Percentiles rank a stretch among this genome's conserved stretches.
Conservation (phyloP, 2,888 invertebrate genomes). For the Oligia latruncula region DNA sequence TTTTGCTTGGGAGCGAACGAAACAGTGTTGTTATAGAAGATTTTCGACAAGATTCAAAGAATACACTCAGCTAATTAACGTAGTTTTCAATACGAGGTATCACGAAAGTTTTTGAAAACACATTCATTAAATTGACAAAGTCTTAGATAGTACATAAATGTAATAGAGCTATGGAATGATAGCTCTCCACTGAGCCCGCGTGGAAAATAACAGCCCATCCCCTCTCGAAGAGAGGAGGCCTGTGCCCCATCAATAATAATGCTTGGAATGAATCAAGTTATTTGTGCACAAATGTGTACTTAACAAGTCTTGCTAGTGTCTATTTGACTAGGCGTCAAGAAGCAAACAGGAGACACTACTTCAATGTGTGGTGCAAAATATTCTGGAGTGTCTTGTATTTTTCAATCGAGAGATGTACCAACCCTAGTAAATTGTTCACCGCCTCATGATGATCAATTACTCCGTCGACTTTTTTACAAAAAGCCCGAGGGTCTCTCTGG, state of each 20-base stretch:
- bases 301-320: not conserved
- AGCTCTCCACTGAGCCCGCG: not conserved
- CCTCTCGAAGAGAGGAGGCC: not conserved
- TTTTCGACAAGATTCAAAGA: not conserved
- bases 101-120: not conserved
- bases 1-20: not conserved
- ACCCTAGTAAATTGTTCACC: constrained; percentile 26
- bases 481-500: constrained; percentile 38
- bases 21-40: not conserved
- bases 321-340: constrained; percentile 1
- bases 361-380: not conserved
- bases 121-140: not conserved
- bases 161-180: not conserved
- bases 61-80: not conserved
- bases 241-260: not conserved
- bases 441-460: constrained; percentile 49
- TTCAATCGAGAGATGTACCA: not conserved
- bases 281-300: not conserved
- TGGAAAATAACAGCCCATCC: not conserved
- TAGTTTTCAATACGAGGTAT: not conserved
- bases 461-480: constrained; percentile 38
- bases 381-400: not conserved
- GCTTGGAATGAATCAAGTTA: not conserved
- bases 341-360: constrained; percentile 8
- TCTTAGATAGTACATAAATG: not conserved